A percentile compares a stretch with the other conserved stretches of the same genome.
phyloP scores from a whole-genome alignment of 1,140 invertebrate species.

The Aphaenogaster floridana region DNA sequence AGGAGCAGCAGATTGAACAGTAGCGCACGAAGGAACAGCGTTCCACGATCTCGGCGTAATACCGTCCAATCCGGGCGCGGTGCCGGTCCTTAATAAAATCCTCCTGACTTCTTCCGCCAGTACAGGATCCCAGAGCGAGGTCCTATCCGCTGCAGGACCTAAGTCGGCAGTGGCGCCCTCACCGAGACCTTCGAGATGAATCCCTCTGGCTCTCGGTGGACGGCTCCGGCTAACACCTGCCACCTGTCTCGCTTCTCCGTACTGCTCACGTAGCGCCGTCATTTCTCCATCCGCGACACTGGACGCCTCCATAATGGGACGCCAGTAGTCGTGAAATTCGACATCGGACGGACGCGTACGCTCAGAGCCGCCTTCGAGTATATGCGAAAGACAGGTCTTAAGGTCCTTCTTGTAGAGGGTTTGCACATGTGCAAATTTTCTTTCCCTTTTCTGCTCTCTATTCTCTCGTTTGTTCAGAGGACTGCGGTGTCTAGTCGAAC shows the following conservation, averaged over 20 bases:
- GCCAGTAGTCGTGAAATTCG: slow-evolving; percentile 1
- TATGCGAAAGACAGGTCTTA: background rate
- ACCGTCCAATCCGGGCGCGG: slow-evolving; percentile 28
- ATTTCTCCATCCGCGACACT: no score
- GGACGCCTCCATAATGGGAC: background rate
- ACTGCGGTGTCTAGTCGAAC: no score
- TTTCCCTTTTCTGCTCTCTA: no score
- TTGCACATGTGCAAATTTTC: background rate
- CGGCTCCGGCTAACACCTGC: background rate
- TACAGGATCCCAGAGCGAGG: slow-evolving; percentile 22
- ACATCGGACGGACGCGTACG: slow-evolving; percentile 12
- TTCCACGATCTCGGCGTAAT: slow-evolving; percentile 5
- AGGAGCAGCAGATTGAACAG: slow-evolving; percentile 45
- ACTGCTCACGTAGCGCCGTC: background rate
- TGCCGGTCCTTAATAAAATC: background rate
- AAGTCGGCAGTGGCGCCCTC: background rate
- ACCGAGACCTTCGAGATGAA: slow-evolving; percentile 18
- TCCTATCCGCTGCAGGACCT: background rate
- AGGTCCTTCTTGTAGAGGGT: background rate
- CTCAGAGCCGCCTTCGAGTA: background rate
- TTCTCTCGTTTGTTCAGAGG: no score
- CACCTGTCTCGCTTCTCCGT: no score
- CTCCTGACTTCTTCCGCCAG: background rate
- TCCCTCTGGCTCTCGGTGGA: background rate
- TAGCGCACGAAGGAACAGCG: slow-evolving; percentile 5